Percentiles rank a stretch among this genome's conserved stretches.
These are phyloP conservation scores for Acrossocheilus fasciatus DNA, from an alignment of 2,797 vertebrate genomes.

Conservation along the genomic window DNA sequence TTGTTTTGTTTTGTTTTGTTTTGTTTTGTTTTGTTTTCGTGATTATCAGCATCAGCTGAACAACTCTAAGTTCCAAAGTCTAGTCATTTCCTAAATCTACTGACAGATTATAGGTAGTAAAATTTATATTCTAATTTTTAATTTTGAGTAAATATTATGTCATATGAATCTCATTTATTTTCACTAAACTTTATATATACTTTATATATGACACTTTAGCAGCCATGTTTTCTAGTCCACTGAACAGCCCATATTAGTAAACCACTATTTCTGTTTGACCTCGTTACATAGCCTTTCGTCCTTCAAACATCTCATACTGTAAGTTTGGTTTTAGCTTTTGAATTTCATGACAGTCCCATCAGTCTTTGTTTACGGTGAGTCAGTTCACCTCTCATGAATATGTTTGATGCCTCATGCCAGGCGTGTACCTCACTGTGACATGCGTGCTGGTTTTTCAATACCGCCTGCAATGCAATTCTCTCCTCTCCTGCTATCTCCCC, in stretches of 20 bases:
- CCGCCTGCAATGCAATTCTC: constrained; percentile 20
- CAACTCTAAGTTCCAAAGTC: no score
- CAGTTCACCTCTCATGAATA: not conserved
- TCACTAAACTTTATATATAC: not conserved
- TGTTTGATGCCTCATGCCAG: constrained; percentile 46
- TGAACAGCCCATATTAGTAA: not conserved
- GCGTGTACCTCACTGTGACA: constrained; percentile 62
- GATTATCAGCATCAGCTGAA: not conserved
- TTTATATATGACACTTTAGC: constrained; percentile 22
- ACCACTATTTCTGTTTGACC: constrained; percentile 9
- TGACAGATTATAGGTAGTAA: no score
- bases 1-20: no score
- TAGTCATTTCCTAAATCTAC: not conserved
- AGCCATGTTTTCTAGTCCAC: constrained; percentile 29
- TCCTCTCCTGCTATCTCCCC: constrained; percentile 19
- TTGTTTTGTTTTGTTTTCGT: no score
- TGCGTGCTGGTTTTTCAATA: constrained; percentile 48
- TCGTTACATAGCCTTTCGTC: constrained; percentile 28
- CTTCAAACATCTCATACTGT: not conserved
- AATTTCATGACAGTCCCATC: not conserved
- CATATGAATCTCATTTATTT: not conserved
- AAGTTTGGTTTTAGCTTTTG: not conserved
- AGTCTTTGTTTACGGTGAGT: constrained; percentile 22
- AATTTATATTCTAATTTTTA: not conserved
- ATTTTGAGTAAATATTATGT: not conserved